Conservation (phyloP, 2,888 invertebrate genomes). For the Drepanosiphum platanoidis region DNA sequence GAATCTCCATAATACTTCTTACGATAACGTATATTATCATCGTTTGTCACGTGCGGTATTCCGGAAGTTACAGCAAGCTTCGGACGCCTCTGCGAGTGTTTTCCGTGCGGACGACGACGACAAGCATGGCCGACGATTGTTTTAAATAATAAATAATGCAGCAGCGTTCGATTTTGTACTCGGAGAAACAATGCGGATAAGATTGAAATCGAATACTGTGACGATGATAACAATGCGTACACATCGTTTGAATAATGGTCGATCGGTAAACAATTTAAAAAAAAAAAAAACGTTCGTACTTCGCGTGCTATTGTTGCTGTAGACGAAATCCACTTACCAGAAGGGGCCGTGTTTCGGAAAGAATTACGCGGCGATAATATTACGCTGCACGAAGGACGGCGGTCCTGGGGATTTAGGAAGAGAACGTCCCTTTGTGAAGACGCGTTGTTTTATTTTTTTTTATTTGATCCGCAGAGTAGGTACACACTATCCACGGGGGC, state of each 20-base stretch:
- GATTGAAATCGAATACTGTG: not conserved
- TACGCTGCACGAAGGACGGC: not conserved
- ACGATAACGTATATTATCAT: too few relatives aligned
- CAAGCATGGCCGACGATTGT: too few relatives aligned
- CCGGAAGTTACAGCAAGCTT: not conserved
- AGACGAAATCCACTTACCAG: not conserved
- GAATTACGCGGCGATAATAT: not conserved
- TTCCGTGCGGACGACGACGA: not conserved
- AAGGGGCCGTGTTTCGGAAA: not conserved
- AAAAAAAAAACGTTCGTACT: too few relatives aligned
- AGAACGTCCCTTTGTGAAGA: not conserved
- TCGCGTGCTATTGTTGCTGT: too few relatives aligned
- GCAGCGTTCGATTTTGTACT: not conserved
- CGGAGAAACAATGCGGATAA: not conserved
- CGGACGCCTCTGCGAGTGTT: not conserved
- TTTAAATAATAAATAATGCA: not conserved
- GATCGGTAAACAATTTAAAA: not conserved
- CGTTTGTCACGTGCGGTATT: too few relatives aligned
- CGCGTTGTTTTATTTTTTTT: not conserved
- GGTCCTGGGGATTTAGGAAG: not conserved
- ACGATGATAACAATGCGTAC: too few relatives aligned
- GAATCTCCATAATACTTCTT: not conserved
- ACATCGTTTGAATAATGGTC: not conserved
- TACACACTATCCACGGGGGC: not conserved
- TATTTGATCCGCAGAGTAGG: not conserved